Base-by-base conservation (phyloP, 2,113 vertebrate species). In the Podiceps cristatus region DNA sequence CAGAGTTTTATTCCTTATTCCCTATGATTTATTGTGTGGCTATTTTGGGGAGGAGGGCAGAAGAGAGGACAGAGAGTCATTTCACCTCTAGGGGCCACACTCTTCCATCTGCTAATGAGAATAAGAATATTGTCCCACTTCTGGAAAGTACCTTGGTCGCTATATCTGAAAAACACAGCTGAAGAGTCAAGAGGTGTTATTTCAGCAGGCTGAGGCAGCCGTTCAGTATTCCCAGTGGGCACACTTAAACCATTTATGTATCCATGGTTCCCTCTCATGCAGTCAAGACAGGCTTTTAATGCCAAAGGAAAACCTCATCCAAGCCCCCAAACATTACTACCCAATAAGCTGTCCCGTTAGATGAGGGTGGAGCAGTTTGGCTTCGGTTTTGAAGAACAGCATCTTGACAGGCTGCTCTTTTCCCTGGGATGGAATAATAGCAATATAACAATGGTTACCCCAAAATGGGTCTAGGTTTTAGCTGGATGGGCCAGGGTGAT, bases 61-160 rank as follows among this genome's bases (percentile, higher is more conserved):
- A 78, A 56, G 62, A 73, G 93, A 96, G 92, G 90, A 93, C 81
- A 90, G 84, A 92, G 88, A 91, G 67, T 97, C 84, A 76, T 94
- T 94, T 90, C 91, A 90, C 91, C 91, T 96, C 95, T 95, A 84
- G 97, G 81, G 96, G 87, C 96, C 77, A 97, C 93, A 79, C 77
- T 97, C 95, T 96, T 96, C 94, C 96, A 95, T 82, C 93, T 96
- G 93, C 93, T 96, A 88, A 94, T 91, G 94, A 93, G 93, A 96
- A 88, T 76, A 88, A 82, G n/a, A 68, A 94, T 93, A 80, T 88
- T 95, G 95, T 92, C 96, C 94, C 88, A 83, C 91, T 97, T 97
- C 71, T 86, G 63, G 55, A 35, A 88, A 77, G 63, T 79, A 83
- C 64, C 40, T 83, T 86, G 55, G 67, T 93, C 79, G 77, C 69